Conservation (phyloP, 1,140 invertebrate genomes). For the Drosophila chauvacae region DNA sequence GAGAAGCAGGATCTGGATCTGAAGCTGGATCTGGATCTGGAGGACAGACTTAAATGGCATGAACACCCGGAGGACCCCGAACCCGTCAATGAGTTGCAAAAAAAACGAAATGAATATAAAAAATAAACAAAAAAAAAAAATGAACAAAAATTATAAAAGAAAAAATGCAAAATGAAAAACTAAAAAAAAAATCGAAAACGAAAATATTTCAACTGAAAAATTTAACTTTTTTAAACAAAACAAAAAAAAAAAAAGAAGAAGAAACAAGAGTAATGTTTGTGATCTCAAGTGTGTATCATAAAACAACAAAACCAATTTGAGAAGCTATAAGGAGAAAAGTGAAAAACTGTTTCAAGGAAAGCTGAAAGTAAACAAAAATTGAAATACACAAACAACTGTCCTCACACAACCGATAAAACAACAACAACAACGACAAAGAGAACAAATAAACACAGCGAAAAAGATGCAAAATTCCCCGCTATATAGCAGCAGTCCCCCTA, state of each 20-base stretch:
- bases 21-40: conserved; percentile 34
- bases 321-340: conserved; percentile 58
- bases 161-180: conserved; percentile 73
- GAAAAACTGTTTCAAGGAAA: conserved; percentile 46
- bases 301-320: conserved; percentile 71
- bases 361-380: conserved; percentile 44
- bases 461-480: conserved; percentile 80
- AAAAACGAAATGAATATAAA: conserved; percentile 44
- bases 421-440: conserved; percentile 47
- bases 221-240: conserved; percentile 76
- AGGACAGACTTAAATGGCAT: conserved; percentile 39
- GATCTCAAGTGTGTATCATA: conserved; percentile 84
- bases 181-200: conserved; percentile 63
- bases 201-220: conserved; percentile 74
- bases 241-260: conserved; percentile 43
- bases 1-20: conserved; percentile 37
- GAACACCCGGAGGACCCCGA: conserved; percentile 64
- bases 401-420: conserved; percentile 48
- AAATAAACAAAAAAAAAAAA: conserved; percentile 32
- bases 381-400: conserved; percentile 61
- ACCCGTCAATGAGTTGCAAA: conserved; percentile 63
- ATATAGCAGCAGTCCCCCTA: conserved; percentile 14
- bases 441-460: conserved; percentile 62
- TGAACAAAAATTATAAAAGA: conserved; percentile 63
- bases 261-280: conserved; percentile 78